phyloP scores from a whole-genome alignment of 92 coral and sea anemone genomes.

The Zoanthus gigantus region DNA sequence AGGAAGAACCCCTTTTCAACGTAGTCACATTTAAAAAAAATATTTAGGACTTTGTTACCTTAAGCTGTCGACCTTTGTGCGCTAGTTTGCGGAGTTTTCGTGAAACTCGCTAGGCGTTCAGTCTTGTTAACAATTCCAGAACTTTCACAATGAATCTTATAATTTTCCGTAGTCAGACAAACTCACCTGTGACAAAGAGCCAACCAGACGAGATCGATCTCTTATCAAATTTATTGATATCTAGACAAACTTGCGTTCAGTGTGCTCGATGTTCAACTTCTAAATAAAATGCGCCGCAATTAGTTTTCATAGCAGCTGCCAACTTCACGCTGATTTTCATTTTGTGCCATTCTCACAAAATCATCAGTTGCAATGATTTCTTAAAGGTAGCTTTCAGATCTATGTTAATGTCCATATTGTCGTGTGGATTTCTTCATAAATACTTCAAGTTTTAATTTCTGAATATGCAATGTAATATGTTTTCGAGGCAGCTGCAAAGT shows the following conservation, averaged over 20 bases:
- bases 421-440: too few relatives aligned
- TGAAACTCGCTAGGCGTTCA: neutral
- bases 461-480: neutral
- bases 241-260: conserved; percentile 2
- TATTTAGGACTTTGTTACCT: neutral
- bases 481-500: conserved; percentile 2
- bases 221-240: conserved; percentile 30
- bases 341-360: too few relatives aligned
- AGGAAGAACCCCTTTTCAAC: neutral
- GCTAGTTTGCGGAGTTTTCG: neutral
- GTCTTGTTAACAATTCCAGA: neutral
- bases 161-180: neutral
- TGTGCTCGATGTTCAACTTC: conserved; percentile 1
- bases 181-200: neutral
- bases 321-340: neutral
- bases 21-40: neutral
- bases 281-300: neutral
- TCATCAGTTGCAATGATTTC: too few relatives aligned
- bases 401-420: too few relatives aligned
- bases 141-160: neutral
- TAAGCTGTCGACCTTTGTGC: neutral
- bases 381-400: too few relatives aligned
- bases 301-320: conserved; percentile 14
- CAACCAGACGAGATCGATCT: conserved; percentile 2
- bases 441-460: neutral